Evolutionary conservation across 2,888 invertebrate species (phyloP).

Genomic region (Oscheius onirici): DNA sequence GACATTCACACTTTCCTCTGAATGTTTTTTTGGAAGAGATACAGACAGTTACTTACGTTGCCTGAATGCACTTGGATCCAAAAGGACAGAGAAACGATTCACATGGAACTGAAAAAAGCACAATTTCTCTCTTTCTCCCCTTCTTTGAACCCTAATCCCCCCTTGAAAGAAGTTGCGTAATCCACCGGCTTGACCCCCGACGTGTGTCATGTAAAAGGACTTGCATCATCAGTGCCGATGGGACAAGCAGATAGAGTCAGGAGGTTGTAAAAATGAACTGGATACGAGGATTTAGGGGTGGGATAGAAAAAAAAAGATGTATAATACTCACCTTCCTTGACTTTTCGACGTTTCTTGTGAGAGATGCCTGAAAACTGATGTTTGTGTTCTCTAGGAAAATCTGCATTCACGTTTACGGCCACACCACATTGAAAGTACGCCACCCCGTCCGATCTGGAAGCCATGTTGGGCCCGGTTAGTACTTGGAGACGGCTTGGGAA

Average conservation of each 20-base stretch:
- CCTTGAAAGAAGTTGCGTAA: neutral
- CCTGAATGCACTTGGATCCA: slow-evolving; percentile 53
- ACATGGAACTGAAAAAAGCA: slow-evolving; percentile 49
- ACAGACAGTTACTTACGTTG: slow-evolving; percentile 42
- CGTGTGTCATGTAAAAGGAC: slow-evolving; percentile 2
- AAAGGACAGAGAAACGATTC: slow-evolving; percentile 52
- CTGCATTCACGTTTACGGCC: neutral
- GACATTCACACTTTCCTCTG: slow-evolving; percentile 56
- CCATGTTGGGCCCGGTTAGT: slow-evolving; percentile 23
- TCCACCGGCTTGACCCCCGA: neutral
- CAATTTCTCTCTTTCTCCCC: neutral
- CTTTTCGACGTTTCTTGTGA: slow-evolving; percentile 44
- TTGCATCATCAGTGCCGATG: neutral
- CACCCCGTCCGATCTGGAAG: slow-evolving; percentile 23
- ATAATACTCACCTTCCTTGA: slow-evolving; percentile 37
- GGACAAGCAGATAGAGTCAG: neutral
- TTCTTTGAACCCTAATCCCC: neutral
- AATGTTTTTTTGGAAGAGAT: neutral
- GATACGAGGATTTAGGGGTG: too few relatives aligned
- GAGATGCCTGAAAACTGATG: slow-evolving; percentile 35
- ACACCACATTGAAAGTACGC: slow-evolving; percentile 21
- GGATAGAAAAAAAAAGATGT: neutral
- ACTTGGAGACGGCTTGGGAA: slow-evolving; percentile 25
- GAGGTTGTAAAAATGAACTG: too few relatives aligned
- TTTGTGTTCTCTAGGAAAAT: neutral